Conservation (phyloP, 2,113 vertebrate genomes). For the Mobula birostris region DNA sequence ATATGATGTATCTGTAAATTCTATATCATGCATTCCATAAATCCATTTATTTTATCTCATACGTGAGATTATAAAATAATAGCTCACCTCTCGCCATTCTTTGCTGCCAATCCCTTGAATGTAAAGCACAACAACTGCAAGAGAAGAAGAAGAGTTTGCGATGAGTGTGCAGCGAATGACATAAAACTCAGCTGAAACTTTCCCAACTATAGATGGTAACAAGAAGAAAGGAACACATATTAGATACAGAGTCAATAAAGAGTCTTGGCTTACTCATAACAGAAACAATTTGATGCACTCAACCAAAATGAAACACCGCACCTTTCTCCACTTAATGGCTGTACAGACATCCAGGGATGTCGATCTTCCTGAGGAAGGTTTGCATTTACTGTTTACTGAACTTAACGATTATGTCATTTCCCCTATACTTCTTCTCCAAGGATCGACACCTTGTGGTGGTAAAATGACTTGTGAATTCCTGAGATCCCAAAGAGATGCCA, state of each 20-base stretch:
- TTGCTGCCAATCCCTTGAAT: slow-evolving; percentile 66
- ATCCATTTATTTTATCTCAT: not conserved
- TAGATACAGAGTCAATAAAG: not conserved
- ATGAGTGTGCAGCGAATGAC: not conserved
- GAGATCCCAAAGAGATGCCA: too few species aligned
- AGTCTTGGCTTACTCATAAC: not conserved
- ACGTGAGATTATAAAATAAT: not conserved
- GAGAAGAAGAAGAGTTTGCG: slow-evolving; percentile 37
- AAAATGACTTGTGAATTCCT: too few species aligned
- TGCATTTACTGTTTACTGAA: not conserved
- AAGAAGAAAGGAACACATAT: not conserved
- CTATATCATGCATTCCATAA: not conserved
- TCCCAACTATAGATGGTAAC: not conserved
- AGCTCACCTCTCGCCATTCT: slow-evolving; percentile 76
- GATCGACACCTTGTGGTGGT: too few species aligned
- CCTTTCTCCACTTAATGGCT: not conserved
- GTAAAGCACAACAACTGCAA: slow-evolving; percentile 69
- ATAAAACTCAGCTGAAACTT: not conserved
- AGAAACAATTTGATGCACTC: not conserved
- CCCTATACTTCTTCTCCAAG: not conserved
- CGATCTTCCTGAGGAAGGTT: slow-evolving; percentile 1
- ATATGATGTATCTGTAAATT: not conserved
- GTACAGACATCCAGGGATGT: not conserved
- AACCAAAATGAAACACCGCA: not conserved
- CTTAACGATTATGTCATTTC: not conserved